Conservation (phyloP, 2,888 invertebrate genomes). For the Leucophora obtusa region DNA sequence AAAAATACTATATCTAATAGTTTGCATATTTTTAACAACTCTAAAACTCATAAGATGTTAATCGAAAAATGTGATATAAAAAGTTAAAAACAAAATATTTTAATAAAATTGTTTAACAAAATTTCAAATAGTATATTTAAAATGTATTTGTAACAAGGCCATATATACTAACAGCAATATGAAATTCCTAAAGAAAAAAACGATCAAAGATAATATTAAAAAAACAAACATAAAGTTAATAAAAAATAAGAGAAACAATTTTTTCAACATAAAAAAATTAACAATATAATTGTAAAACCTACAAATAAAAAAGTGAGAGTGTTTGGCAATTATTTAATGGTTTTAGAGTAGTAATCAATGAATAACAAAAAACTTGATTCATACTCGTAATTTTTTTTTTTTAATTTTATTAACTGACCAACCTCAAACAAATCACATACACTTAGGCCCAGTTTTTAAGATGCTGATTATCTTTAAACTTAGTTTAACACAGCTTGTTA, state of each 20-base stretch:
- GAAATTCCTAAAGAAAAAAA: background rate
- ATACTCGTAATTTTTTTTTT: conserved; percentile 24
- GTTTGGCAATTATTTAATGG: conserved; percentile 60
- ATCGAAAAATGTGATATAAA: background rate
- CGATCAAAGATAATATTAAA: conserved; percentile 9
- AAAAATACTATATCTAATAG: conserved; percentile 5
- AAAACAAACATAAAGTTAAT: conserved; percentile 7
- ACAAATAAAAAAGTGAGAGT: conserved; percentile 60
- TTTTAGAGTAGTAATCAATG: conserved; percentile 48
- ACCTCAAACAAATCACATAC: conserved; percentile 46
- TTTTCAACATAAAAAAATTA: conserved; percentile 19
- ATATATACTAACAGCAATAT: conserved; percentile 16
- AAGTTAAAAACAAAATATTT: conserved; percentile 4
- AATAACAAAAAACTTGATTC: conserved; percentile 49
- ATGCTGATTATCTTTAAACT: too few species aligned
- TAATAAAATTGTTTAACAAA: conserved; percentile 4
- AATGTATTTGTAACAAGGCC: conserved; percentile 32
- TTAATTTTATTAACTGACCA: conserved; percentile 52
- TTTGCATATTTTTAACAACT: conserved; percentile 20
- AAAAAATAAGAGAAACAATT: background rate
- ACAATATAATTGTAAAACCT: conserved; percentile 30
- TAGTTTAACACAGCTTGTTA: too few species aligned
- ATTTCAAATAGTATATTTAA: background rate
- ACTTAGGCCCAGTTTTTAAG: too few species aligned
- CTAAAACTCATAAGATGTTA: conserved; percentile 4